Conservation (phyloP, 1,140 invertebrate species). For the Dreissena polymorpha region DNA sequence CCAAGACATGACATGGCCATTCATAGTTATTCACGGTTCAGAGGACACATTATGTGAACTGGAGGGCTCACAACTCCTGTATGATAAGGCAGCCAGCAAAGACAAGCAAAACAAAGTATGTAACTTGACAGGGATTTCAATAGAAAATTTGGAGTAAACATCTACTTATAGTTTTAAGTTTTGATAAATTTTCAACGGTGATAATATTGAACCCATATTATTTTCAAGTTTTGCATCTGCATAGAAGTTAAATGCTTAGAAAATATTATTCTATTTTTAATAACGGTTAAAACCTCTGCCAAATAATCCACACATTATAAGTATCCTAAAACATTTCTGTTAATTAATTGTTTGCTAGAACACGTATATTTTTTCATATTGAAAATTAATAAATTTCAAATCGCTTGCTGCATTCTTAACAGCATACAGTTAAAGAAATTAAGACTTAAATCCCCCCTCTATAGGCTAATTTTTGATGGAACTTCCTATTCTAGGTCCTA, state of each 20-base stretch:
- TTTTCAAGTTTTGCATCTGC: background rate
- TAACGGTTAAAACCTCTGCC: background rate
- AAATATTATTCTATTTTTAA: background rate
- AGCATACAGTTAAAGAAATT: too few species aligned
- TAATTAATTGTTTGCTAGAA: too few species aligned
- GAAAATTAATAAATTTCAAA: too few species aligned
- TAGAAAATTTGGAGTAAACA: background rate
- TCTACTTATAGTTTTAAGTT: background rate
- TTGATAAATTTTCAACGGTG: background rate
- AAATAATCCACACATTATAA: too few species aligned
- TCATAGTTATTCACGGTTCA: slow-evolving; percentile 30
- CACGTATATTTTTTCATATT: too few species aligned
- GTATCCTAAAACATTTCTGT: too few species aligned
- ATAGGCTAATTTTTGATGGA: too few species aligned
- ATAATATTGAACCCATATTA: background rate
- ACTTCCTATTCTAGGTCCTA: too few species aligned
- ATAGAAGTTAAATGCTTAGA: background rate
- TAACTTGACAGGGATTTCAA: background rate
- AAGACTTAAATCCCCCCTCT: too few species aligned
- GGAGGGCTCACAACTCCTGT: slow-evolving; percentile 9
- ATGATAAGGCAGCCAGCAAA: slow-evolving; percentile 32
- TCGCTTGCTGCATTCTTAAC: too few species aligned
- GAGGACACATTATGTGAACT: slow-evolving; percentile 39
- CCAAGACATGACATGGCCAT: slow-evolving; percentile 36
- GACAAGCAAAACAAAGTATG: slow-evolving; percentile 36